Evolutionary conservation across 2,888 invertebrate species (phyloP), one percentile per base, ranked within the genome.

Genomic region (Lasioglossum oenotherae): DNA sequence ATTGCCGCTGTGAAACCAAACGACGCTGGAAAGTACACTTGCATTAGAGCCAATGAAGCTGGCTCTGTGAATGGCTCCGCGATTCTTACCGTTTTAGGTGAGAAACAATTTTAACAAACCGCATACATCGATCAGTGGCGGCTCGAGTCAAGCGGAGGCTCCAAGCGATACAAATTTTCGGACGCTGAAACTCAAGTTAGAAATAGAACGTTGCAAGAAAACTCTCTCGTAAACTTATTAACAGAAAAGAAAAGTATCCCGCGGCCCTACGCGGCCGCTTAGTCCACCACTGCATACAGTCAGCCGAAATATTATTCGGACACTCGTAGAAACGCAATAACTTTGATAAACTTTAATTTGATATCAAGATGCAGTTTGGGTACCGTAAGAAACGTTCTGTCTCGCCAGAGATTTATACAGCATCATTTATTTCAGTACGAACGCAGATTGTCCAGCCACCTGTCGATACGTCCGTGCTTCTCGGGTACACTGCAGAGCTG

Each of bases 401-500:
- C 23, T 69, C 10, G 69, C 23, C 23, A 1, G 23, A 69, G 35
- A 23, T 23, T 41, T 71, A 71, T 12, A 41, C n/a, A 71, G 41
- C 41, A 73, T 57, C 10, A 23, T 74, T 53, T 53, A 31, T 94
- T 94, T 88, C 96, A 98, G 99, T 98, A 93, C 97, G 98, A 92
- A 99, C 99, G 16, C 98, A 98, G 96, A 99, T 99, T 92, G 97
- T 98, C 88, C 98, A 98, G 91, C 99, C 99, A 80, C 99, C 99
- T 78, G 98, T 98, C 87, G 98, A 99, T 95, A 98, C 98, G 44
- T 97, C 98, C 87, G 98, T 99, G 41, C 97, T 99, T 87, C 96
- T 99, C 86, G 99, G 99, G 38, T 98, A 99, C 91, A 98, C 98
- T 78, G 99, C 99, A 23, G 98, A 98, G 73, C 96, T 99, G 89